Base-by-base conservation (phyloP, 2,888 invertebrate genomes). In the Uloborus plumipes region DNA sequence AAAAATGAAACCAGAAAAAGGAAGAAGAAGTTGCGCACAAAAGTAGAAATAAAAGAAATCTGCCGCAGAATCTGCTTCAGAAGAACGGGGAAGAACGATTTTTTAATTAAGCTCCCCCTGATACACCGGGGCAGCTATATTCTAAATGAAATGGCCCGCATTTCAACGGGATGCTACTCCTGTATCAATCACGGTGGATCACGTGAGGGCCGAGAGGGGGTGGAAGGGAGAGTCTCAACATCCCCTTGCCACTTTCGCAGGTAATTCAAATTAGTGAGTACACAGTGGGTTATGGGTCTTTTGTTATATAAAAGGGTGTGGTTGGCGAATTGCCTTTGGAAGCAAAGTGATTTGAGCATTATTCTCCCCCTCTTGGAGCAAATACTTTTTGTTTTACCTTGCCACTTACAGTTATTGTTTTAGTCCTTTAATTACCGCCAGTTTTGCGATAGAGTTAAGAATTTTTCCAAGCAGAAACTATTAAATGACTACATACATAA, bases 31-130 rank as follows among this genome's bases (percentile, higher is more conserved):
- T 16, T 18, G n/a, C 31, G 49, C 18, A 49, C 16, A 64, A 65
- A 55, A 74, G 47, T 59, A 15, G 26, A 26, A 31, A 31, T n/a
- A 16, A 69, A 69, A 53, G n/a, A 55, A 55, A 26, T 13, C 16
- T 55, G 6, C 22, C 26, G 39, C 61, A 18, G 61, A 71, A 62
- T 62, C 62, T 72, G 62, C 64, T 72, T 47, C 47, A n/a, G 61
- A 22, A 26, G 16, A 50, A 9, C 55, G 20, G 55, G n/a, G 26
- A 49, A 64, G 73, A 80, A 80, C 80, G 80, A 80, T 80, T 80
- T 80, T 80, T 80, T 80, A 80, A 80, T 80, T 80, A 80, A 80
- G 80, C 69, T 51, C 39, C 16, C 71, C 39, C 65, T n/a, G 69
- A 62, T 67, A 70, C 62, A 31, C 62, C 69, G 16, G 67, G 9